Evolutionary conservation across 30 jellyfish, hydroid and myxozoan genomes (phyloP).

Genomic region (Phacellophora camtschatica): DNA sequence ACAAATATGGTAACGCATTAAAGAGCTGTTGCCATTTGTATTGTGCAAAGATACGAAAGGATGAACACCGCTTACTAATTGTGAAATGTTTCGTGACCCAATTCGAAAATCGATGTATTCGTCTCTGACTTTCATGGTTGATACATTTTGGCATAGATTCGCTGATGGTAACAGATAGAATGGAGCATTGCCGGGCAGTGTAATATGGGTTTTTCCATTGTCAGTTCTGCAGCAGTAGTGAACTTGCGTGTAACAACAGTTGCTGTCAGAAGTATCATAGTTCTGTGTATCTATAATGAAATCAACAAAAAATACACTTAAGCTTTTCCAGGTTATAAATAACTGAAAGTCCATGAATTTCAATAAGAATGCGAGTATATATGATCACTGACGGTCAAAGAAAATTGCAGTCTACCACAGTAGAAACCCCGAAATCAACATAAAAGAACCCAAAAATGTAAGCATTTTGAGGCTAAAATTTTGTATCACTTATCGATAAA

Average conservation of each 20-base stretch:
- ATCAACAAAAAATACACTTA: neutral
- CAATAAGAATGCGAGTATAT: no score
- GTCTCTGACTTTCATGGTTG: slow-evolving; percentile 4
- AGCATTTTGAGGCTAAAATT: no score
- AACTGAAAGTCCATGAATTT: no score
- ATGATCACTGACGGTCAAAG: no score
- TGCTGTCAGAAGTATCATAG: slow-evolving; percentile 1
- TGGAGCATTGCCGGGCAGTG: slow-evolving; percentile 22
- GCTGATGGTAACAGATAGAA: slow-evolving; percentile 49
- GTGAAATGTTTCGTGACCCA: neutral
- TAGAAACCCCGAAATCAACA: no score
- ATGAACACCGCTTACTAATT: slow-evolving; percentile 23
- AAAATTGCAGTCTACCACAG: no score
- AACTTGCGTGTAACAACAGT: slow-evolving; percentile 47
- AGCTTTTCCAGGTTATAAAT: neutral
- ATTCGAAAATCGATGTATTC: neutral
- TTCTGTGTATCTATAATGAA: neutral
- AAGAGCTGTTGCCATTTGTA: neutral
- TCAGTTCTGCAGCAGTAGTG: slow-evolving; percentile 73
- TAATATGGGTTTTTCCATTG: neutral
- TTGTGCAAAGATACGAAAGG: slow-evolving; percentile 1
- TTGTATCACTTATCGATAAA: no score
- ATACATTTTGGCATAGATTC: slow-evolving; percentile 38
- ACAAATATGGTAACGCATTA: slow-evolving; percentile 47
- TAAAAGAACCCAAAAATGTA: no score